Conservation (phyloP, 2,113 vertebrate genomes). For the Nycticryphes semicollaris region DNA sequence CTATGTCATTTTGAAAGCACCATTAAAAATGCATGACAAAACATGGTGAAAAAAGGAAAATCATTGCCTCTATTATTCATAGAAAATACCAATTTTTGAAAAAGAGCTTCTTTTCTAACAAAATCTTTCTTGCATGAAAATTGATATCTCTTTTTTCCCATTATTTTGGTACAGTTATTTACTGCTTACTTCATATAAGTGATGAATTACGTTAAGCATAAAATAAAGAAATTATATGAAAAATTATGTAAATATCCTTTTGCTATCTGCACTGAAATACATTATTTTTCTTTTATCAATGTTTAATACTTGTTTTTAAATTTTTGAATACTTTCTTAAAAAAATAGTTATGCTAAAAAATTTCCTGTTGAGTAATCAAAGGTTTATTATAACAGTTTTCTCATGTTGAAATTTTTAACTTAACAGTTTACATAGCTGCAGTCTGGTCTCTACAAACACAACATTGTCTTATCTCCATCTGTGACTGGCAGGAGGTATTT, state of each 20-base stretch:
- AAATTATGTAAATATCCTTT: not conserved
- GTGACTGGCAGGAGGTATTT: not conserved
- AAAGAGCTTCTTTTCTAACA: not conserved
- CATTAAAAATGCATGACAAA: not conserved
- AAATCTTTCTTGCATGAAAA: not conserved
- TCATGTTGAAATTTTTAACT: slow-evolving; percentile 18
- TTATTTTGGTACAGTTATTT: not conserved
- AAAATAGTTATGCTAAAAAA: not conserved
- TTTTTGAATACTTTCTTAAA: not conserved
- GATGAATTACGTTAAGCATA: not conserved
- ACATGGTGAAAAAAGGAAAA: not conserved
- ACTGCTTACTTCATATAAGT: not conserved
- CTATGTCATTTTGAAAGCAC: not conserved
- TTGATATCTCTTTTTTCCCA: not conserved
- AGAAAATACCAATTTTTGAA: not conserved
- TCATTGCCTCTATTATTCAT: not conserved
- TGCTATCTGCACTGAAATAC: not conserved
- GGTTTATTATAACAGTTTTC: slow-evolving; percentile 46
- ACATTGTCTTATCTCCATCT: slow-evolving; percentile 6
- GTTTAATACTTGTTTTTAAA: not conserved
- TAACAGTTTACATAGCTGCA: slow-evolving; percentile 41
- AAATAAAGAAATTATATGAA: not conserved
- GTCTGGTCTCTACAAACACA: not conserved
- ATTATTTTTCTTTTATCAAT: not conserved
- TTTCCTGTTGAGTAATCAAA: slow-evolving; percentile 32